Evolutionary conservation across 2,888 invertebrate genomes (phyloP), one percentile per base, ranked within the genome.

Genomic region (Malthinus seriepunctatus): DNA sequence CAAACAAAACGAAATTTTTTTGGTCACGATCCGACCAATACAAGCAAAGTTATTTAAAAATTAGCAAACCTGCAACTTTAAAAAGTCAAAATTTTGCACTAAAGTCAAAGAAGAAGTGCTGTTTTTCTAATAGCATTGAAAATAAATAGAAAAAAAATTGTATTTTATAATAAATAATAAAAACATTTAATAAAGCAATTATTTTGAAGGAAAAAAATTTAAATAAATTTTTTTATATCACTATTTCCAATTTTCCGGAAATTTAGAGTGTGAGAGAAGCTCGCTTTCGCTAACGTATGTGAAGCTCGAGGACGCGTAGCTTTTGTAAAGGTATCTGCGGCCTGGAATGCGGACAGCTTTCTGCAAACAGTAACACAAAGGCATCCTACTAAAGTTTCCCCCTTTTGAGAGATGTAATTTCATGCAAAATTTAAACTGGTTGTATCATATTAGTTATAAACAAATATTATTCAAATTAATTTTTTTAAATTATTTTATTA

Each of bases 361-460:
- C 63, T 59, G 66, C 65, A 61, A 67, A 65, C 63, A 60, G 62
- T 52, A 53, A 56, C 59, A 64, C 66, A 68, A 67, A 68, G 68
- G 60, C 46, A 56, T 49, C 50, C 52, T 51, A 51, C 60, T 48
- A 60, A 66, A 67, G 60, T 65, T 68, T 59, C 61, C 55, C 48
- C 60, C 61, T 67, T 64, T 37, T 66, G 64, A 63, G 53, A 62
- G 67, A 63, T 67, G 62, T 63, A 63, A 64, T 68, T 68, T 67
- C 67, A 68, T 67, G 62, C 63, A 66, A 67, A 67, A 67, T 68
- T 64, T 62, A 67, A 61, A 61, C 23, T 23, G 23, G 23, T 23
- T 5, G 23, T 23, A 56, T 52, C 50, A 59, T 60, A 58, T 62
- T 62, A 55, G 60, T 56, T 64, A 23, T 23, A 23, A 23, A 23